Base-by-base conservation (phyloP, 2,113 vertebrate genomes). In the Bucco capensis region DNA sequence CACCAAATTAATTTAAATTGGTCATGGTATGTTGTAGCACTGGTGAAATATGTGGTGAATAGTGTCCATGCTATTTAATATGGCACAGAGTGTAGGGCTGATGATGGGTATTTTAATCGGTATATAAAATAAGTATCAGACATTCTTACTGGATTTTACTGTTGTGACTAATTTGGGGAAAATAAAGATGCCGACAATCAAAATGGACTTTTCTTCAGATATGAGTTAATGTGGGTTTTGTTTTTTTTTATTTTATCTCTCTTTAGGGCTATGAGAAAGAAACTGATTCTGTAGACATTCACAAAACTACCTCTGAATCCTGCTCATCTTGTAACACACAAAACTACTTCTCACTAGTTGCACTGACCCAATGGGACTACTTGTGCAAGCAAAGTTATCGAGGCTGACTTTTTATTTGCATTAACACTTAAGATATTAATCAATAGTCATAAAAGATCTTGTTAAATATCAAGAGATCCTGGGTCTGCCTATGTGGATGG, bases 251-350 rank as follows among this genome's bases (percentile, higher is more conserved):
- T n/a, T n/a, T 67, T 15, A 2, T 18, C 1, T 35, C 21, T 89
- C 82, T 80, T 33, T 66, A 87, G 51, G 37, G 15, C 38, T 67
- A 62, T 12, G 24, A 50, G 56, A 88, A 76, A 92, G 67, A 83
- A 93, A 86, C 78, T 5, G 11, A 42, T 75, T 70, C 27, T 27
- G 12, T 50, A 79, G 70, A 66, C 15, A 62, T 87, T 62, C 58
- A 69, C 66, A 84, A 77, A 78, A 33, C 31, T 79, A 88, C 70
- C 71, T 86, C 78, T 76, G 86, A 92, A 93, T 90, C 30, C 42
- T 76, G 54, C 42, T 73, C 2, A 1, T 79, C 71, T 81, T 75
- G 35, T 7, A 61, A 69, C 56, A 25, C 21, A 37, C 17, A 66
- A 47, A 76, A 53, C 40, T 62, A 54, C n/a, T n/a, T 73, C 42